Evolutionary conservation across 2,888 invertebrate species (phyloP).

Genomic region (Strigamia transsilvanica): DNA sequence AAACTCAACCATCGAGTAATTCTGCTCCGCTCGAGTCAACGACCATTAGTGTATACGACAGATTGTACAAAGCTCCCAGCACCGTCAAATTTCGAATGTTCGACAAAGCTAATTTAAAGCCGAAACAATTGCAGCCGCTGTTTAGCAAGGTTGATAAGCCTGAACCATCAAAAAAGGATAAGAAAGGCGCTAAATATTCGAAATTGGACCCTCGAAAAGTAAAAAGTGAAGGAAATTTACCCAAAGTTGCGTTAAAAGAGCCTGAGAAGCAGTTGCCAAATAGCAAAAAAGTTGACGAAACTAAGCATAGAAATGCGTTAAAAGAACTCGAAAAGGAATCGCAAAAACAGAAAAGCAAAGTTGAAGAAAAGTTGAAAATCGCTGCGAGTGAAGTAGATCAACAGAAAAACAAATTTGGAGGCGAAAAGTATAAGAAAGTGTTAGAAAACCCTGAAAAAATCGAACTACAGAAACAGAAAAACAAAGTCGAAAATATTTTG

Average conservation of each 20-base stretch:
- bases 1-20: too few species aligned
- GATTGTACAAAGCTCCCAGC: neutral
- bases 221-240: neutral
- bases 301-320: neutral
- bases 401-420: neutral
- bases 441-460: neutral
- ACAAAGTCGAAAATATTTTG: neutral
- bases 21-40: neutral
- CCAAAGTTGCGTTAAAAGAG: neutral
- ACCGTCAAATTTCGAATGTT: neutral
- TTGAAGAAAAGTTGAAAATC: neutral
- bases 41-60: neutral
- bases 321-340: neutral
- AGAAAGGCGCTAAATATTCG: too few species aligned
- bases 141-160: neutral
- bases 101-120: neutral
- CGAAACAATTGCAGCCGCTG: neutral
- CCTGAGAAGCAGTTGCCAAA: neutral
- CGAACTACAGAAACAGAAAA: neutral
- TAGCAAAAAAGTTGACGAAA: neutral
- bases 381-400: too few species aligned
- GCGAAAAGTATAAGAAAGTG: neutral
- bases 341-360: neutral
- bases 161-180: too few species aligned
- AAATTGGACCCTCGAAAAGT: too few species aligned